phyloP scores from a whole-genome alignment of 2,888 invertebrate species.

The Laspeyria flexula region DNA sequence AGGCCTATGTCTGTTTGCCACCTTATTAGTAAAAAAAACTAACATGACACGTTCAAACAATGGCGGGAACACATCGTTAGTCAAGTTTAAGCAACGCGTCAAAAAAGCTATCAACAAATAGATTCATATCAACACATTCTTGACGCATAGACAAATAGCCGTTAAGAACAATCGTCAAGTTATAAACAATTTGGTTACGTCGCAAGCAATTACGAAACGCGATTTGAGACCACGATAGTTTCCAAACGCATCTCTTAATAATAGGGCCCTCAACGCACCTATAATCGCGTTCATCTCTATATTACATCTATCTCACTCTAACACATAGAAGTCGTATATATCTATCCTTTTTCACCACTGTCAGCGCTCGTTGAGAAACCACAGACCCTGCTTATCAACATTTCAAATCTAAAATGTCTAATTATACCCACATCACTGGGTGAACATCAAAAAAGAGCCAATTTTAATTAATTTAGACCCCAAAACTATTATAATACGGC shows the following conservation, averaged over 20 bases:
- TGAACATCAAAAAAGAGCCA: constrained; percentile 77
- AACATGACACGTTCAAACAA: constrained; percentile 40
- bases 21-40: no score
- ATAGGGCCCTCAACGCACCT: constrained; percentile 66
- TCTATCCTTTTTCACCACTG: constrained; percentile 63
- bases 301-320: constrained; percentile 56
- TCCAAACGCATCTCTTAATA: constrained; percentile 81
- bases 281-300: constrained; percentile 71
- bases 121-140: constrained; percentile 70
- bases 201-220: constrained; percentile 80
- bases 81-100: constrained; percentile 61
- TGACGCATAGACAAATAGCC: constrained; percentile 83
- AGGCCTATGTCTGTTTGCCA: no score
- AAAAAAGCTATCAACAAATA: constrained; percentile 66
- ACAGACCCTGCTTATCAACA: constrained; percentile 70
- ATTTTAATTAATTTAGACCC: constrained; percentile 84
- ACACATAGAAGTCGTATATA: constrained; percentile 38
- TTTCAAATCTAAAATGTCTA: constrained; percentile 81
- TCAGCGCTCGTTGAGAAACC: constrained; percentile 76
- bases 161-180: constrained; percentile 81
- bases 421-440: constrained; percentile 84
- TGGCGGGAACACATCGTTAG: constrained; percentile 39
- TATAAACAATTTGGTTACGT: constrained; percentile 82
- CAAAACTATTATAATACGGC: constrained; percentile 82
- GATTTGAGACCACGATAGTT: constrained; percentile 75